Conservation (phyloP, 64 coral and sea anemone genomes). For the Actinia tenebrosa region DNA sequence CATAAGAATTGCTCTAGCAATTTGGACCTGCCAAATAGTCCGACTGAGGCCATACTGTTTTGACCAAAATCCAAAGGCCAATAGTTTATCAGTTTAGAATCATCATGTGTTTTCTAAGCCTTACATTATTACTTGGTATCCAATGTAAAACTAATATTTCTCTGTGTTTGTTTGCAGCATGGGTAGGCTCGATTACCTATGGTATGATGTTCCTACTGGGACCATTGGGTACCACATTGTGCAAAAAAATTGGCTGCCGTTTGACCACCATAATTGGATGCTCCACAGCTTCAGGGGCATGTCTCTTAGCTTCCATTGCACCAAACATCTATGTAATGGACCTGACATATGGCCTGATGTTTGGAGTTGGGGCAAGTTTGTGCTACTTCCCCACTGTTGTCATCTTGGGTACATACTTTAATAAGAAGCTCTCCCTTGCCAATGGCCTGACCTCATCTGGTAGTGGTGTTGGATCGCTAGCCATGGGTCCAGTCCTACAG, state of each 20-base stretch:
- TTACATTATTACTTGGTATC: too few relatives aligned
- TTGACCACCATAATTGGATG: slow-evolving; percentile 83
- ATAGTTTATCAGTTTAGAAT: not conserved
- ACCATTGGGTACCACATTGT: slow-evolving; percentile 80
- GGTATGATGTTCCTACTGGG: slow-evolving; percentile 97
- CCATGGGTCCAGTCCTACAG: slow-evolving; percentile 93
- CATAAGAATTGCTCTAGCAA: not conserved
- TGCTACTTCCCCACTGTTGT: slow-evolving; percentile 93
- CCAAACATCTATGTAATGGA: slow-evolving; percentile 77
- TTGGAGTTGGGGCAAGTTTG: slow-evolving; percentile 94
- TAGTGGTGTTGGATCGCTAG: slow-evolving; percentile 83
- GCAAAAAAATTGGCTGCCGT: slow-evolving; percentile 81
- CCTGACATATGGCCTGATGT: slow-evolving; percentile 85
- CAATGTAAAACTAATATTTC: not conserved
- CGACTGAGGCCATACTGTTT: not conserved
- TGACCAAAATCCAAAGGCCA: not conserved
- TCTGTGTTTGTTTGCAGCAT: slow-evolving; percentile 41
- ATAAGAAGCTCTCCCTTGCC: slow-evolving; percentile 77
- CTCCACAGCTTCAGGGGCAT: slow-evolving; percentile 60
- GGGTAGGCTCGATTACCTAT: slow-evolving; percentile 95
- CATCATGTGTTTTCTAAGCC: not conserved
- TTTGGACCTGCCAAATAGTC: not conserved
- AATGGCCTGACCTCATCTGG: slow-evolving; percentile 97
- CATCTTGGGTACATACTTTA: slow-evolving; percentile 91
- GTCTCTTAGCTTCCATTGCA: slow-evolving; percentile 69